Conservation (phyloP, 2,888 invertebrate species). For the Xestia ashworthii region DNA sequence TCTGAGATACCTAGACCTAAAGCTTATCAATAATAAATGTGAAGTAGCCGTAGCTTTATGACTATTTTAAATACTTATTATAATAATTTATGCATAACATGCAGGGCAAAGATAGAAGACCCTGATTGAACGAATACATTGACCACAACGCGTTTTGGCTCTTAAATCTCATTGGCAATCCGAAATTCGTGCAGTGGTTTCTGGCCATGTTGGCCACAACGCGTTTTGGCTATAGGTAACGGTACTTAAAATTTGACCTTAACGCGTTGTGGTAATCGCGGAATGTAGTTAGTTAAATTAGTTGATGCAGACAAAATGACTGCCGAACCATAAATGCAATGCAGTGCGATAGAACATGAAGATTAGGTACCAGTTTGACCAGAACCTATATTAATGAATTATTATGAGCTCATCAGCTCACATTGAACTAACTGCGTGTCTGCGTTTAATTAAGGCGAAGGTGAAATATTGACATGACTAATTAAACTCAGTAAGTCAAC, state of each 20-base stretch:
- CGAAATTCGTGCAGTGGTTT: constrained; percentile 49
- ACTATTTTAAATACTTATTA: neutral
- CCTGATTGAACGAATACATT: constrained; percentile 26
- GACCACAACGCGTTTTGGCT: constrained; percentile 55
- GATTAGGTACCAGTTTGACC: neutral
- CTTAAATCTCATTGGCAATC: constrained; percentile 44
- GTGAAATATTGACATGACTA: neutral
- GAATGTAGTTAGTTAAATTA: constrained; percentile 23
- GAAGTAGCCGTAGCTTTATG: constrained; percentile 26
- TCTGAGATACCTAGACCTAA: constrained; percentile 3
- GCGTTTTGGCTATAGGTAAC: constrained; percentile 46
- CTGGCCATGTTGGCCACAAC: constrained; percentile 48
- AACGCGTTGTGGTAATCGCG: constrained; percentile 51
- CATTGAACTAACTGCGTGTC: neutral
- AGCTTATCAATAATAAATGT: constrained; percentile 38
- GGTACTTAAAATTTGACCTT: constrained; percentile 37
- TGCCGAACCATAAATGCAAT: neutral
- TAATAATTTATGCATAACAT: constrained; percentile 21
- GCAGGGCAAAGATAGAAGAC: neutral
- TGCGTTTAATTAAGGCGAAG: no score
- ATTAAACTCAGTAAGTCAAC: neutral
- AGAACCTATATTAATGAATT: neutral
- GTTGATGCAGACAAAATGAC: constrained; percentile 43
- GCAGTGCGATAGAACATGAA: neutral
- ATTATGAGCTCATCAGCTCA: neutral